phyloP scores from a whole-genome alignment of 2,797 vertebrate genomes.

The Liparis tanakae region DNA sequence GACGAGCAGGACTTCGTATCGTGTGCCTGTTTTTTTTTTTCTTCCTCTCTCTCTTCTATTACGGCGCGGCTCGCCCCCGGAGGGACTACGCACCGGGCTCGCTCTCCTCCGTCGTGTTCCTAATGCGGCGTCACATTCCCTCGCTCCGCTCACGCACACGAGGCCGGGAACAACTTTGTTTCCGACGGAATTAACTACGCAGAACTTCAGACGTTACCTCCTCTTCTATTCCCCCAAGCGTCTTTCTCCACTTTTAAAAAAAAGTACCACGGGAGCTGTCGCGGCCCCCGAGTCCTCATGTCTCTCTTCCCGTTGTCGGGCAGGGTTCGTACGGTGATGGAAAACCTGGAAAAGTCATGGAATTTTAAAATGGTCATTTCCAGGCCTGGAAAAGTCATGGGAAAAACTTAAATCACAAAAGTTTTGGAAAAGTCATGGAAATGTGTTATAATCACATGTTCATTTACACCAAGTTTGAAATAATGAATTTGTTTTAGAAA shows the following conservation, averaged over 20 bases:
- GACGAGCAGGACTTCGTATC: constrained; percentile 70
- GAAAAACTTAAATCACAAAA: too few relatives aligned
- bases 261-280: background rate
- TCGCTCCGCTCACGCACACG: constrained; percentile 39
- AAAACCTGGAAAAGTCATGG: too few relatives aligned
- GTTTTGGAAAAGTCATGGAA: too few relatives aligned
- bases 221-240: background rate
- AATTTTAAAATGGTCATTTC: too few relatives aligned
- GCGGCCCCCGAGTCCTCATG: too few relatives aligned
- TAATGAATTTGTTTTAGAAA: too few relatives aligned
- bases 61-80: constrained; percentile 59
- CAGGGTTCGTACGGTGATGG: too few relatives aligned
- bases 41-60: constrained; percentile 48
- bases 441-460: too few relatives aligned
- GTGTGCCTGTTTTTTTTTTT: constrained; percentile 53
- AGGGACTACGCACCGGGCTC: constrained; percentile 62
- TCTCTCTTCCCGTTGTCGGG: too few relatives aligned
- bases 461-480: too few relatives aligned
- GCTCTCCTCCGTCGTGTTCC: constrained; percentile 71
- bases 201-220: constrained; percentile 33
- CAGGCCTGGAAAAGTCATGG: too few relatives aligned
- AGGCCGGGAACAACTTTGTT: constrained; percentile 59
- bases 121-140: constrained; percentile 65
- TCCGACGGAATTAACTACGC: constrained; percentile 53
- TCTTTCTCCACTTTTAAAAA: constrained; percentile 2